phyloP scores from a whole-genome alignment of 2,113 vertebrate genomes.

The Antigone vipio region DNA sequence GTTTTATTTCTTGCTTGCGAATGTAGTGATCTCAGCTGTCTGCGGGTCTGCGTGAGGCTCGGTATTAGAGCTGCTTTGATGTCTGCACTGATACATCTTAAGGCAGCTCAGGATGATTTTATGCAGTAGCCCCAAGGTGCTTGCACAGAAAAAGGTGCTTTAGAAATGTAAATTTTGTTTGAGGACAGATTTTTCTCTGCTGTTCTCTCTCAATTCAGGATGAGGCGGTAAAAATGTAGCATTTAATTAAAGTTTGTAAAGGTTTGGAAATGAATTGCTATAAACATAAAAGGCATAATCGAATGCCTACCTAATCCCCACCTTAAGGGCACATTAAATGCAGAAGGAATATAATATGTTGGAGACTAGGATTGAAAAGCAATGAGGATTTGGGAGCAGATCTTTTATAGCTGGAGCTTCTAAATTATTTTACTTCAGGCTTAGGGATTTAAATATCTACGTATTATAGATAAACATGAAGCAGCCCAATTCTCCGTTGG shows the following conservation, averaged over 20 bases:
- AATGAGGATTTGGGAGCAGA: background rate
- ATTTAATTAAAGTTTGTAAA: constrained; percentile 58
- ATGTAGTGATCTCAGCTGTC: constrained; percentile 25
- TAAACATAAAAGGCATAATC: constrained; percentile 61
- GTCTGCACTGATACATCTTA: constrained; percentile 48
- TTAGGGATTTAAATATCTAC: constrained; percentile 34
- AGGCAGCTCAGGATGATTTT: constrained; percentile 50
- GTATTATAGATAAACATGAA: background rate
- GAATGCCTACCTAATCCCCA: constrained; percentile 50
- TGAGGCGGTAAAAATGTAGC: background rate
- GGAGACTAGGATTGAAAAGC: constrained; percentile 4
- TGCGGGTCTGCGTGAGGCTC: constrained; percentile 27
- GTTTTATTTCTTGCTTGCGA: constrained; percentile 20
- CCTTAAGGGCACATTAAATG: constrained; percentile 44
- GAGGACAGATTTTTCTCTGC: constrained; percentile 38
- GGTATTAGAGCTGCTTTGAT: constrained; percentile 61
- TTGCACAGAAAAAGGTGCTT: constrained; percentile 31
- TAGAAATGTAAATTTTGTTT: constrained; percentile 53
- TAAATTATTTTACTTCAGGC: constrained; percentile 49
- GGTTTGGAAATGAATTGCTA: constrained; percentile 34
- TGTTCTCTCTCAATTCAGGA: background rate
- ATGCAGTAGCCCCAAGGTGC: constrained; percentile 26
- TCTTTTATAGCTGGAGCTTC: constrained; percentile 18
- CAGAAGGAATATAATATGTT: background rate
- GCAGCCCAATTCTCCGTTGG: background rate